These are phyloP conservation scores for Muscina levida DNA, from an alignment of 2,888 invertebrate species.

Conservation along the genomic window DNA sequence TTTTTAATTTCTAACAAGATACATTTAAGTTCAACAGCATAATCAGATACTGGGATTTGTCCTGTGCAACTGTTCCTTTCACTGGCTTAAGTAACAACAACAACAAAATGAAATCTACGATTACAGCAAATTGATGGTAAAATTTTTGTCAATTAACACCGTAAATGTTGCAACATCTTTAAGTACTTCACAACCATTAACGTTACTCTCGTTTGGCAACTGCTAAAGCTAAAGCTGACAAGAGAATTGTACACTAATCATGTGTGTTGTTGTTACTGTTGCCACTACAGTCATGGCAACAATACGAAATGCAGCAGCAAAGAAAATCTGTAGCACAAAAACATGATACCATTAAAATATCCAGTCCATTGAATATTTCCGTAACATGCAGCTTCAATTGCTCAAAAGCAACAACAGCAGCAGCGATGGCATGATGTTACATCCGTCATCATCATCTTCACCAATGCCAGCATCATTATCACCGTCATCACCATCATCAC, in stretches of 20 bases:
- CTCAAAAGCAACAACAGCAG: neutral
- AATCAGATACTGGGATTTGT: too few relatives aligned
- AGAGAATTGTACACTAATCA: conserved; percentile 7
- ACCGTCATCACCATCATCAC: too few relatives aligned
- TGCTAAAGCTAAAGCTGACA: conserved; percentile 27
- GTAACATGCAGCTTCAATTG: conserved; percentile 16
- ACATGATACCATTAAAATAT: conserved; percentile 39
- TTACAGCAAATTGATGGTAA: conserved; percentile 22
- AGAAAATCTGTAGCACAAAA: conserved; percentile 17
- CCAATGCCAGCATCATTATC: neutral
- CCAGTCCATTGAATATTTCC: conserved; percentile 11
- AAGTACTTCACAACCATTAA: conserved; percentile 55
- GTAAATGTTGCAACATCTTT: conserved; percentile 48
- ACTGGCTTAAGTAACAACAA: too few relatives aligned
- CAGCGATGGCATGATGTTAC: neutral
- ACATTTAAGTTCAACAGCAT: too few relatives aligned
- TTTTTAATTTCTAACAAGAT: too few relatives aligned
- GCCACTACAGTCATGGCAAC: neutral
- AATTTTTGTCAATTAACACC: conserved; percentile 50
- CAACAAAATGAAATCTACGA: neutral
- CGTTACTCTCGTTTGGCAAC: conserved; percentile 3
- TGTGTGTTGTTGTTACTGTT: conserved; percentile 12
- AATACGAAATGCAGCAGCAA: neutral
- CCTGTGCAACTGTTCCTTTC: too few relatives aligned
- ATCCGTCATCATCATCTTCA: conserved; percentile 9